phyloP scores from a whole-genome alignment of 2,113 vertebrate species.

The Ceratotherium simum region DNA sequence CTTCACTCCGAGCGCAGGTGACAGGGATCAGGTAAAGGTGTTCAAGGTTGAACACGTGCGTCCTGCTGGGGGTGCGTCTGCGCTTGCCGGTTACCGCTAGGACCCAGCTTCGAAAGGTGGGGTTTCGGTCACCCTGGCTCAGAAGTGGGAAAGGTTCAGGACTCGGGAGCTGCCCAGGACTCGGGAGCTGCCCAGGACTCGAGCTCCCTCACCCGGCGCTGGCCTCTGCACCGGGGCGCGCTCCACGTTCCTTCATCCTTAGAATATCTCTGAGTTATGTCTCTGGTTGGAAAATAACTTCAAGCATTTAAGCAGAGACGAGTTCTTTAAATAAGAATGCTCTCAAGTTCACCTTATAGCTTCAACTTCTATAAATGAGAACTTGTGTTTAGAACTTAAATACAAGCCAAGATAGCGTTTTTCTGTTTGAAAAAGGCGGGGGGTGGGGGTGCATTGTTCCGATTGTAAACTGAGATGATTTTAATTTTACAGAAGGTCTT shows the following conservation, averaged over 20 bases:
- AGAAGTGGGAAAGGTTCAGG: neutral
- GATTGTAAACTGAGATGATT: neutral
- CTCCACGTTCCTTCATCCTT: neutral
- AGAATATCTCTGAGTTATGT: neutral
- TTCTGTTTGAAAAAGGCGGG: neutral
- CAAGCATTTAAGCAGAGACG: too few relatives aligned
- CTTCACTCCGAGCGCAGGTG: accelerated
- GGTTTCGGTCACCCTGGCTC: neutral
- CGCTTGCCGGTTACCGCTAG: accelerated
- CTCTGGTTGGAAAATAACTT: neutral
- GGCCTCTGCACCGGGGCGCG: neutral
- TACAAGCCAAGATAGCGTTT: neutral
- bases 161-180: neutral
- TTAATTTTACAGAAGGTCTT: neutral
- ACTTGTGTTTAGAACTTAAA: neutral
- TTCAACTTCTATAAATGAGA: neutral
- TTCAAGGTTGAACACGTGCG: neutral
- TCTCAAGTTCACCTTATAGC: neutral
- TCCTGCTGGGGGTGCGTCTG: neutral
- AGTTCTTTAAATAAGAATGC: neutral
- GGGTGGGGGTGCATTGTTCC: neutral
- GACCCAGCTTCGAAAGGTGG: accelerated
- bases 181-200: neutral
- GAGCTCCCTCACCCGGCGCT: too few relatives aligned
- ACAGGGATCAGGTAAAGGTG: accelerated